Evolutionary conservation across 2,888 invertebrate species (phyloP), one percentile per base, ranked within the genome.

Genomic region (Operophtera brumata): DNA sequence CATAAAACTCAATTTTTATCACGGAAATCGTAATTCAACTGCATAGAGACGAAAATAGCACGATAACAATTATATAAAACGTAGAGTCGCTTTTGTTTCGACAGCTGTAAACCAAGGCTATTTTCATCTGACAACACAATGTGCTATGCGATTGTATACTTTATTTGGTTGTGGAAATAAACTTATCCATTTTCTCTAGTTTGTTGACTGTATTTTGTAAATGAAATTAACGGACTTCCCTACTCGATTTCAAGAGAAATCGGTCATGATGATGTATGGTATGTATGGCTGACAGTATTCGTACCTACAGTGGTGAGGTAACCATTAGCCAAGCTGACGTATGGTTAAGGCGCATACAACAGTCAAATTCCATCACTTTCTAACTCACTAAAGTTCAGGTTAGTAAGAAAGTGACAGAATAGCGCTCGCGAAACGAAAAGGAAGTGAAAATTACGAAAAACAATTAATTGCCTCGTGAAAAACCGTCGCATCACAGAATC

Each of bases 61-160:
- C 5, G 41, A 34, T 26, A 46, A 13, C 4, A 20, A 43, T 44
- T 46, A 44, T 14, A 45, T 55, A n/a, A 30, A 46, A 47, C 10
- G 34, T 42, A 34, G 36, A 46, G 34, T 46, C 48, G 52, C 12
- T 49, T 57, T 53, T 54, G 55, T 61, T 51, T 43, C 14, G 9
- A 20, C 37, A n/a, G 40, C 8, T 52, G 51, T 46, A 60, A 53
- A 60, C 64, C 67, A 65, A 65, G 65, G 67, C 56, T 65, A 57
- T 55, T 54, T 61, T 61, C 60, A 55, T 64, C 57, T 47, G 49
- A 51, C 46, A 47, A 45, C 53, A 47, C 44, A 40, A 26, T n/a
- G 28, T 50, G 53, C 54, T 57, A 57, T 39, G 26, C 53, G 47
- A 67, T 57, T 62, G 47, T 69, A 37, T 37, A 54, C 64, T 51